A percentile compares a stretch with the other conserved stretches of the same genome.
Evolutionary conservation across 1,140 invertebrate species (phyloP).

Genomic region (Zaprionus gabonicus): DNA sequence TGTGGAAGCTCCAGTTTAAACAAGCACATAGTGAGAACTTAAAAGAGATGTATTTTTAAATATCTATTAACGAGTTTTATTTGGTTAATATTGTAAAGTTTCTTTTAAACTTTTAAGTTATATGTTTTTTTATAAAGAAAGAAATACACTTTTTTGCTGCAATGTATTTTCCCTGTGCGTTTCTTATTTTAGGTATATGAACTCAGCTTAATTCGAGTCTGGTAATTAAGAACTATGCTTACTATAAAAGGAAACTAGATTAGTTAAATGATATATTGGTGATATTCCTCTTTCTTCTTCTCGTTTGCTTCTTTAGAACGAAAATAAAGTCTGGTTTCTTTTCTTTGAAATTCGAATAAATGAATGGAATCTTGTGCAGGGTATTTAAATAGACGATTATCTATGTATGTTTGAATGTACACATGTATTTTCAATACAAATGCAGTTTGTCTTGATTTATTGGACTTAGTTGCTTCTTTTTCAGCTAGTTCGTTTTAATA

Average conservation of each 20-base stretch:
- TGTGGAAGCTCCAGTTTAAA: not conserved
- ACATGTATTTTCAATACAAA: conserved; percentile 44
- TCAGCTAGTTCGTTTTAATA: conserved; percentile 53
- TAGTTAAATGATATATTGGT: not conserved
- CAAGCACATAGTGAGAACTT: not conserved
- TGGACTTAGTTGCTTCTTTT: conserved; percentile 52
- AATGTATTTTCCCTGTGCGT: too few relatives aligned
- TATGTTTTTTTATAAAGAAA: too few relatives aligned
- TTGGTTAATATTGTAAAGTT: not conserved
- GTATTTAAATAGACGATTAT: conserved; percentile 46
- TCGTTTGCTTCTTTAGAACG: not conserved
- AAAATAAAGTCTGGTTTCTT: not conserved
- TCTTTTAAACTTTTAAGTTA: too few relatives aligned
- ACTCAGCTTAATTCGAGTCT: too few relatives aligned
- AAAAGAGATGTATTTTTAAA: not conserved
- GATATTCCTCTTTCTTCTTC: not conserved
- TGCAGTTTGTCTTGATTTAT: conserved; percentile 56
- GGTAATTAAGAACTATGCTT: too few relatives aligned
- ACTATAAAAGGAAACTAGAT: too few relatives aligned
- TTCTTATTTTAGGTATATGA: too few relatives aligned
- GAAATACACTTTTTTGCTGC: too few relatives aligned
- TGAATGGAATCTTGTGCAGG: conserved; percentile 17
- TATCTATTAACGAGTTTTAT: not conserved
- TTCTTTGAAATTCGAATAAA: conserved; percentile 12
- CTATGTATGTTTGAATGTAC: conserved; percentile 14